phyloP scores from a whole-genome alignment of 1,140 invertebrate genomes.

The Calycopis cecrops region DNA sequence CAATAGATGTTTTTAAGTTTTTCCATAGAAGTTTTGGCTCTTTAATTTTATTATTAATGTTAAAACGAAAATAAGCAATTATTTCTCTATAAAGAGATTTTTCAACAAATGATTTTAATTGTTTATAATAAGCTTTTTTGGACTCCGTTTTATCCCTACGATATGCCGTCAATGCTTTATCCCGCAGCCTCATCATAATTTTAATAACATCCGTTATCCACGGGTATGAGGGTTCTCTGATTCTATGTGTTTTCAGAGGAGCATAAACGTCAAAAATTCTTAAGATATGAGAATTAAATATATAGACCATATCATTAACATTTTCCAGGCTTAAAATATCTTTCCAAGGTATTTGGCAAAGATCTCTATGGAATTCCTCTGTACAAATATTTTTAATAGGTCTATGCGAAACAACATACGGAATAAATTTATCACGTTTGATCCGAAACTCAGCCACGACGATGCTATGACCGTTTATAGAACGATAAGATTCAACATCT shows the following conservation, averaged over 20 bases:
- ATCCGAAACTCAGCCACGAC: background rate
- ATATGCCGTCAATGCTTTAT: constrained; percentile 17
- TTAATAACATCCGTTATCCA: constrained; percentile 25
- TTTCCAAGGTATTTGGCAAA: constrained; percentile 1
- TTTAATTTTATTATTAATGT: constrained; percentile 1
- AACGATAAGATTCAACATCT: background rate
- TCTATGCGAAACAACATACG: background rate
- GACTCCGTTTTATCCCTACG: constrained; percentile 10
- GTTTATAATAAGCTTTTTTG: constrained; percentile 21
- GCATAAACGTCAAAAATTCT: constrained; percentile 7
- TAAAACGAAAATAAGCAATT: constrained; percentile 20
- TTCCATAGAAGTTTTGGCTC: background rate
- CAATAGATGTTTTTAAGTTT: background rate
- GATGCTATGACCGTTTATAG: background rate
- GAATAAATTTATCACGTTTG: background rate
- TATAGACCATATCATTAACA: background rate
- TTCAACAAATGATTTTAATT: constrained; percentile 17
- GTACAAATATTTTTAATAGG: constrained; percentile 1
- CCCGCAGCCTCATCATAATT: constrained; percentile 22
- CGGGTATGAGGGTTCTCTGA: constrained; percentile 17
- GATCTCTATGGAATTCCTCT: background rate
- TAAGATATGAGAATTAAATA: background rate
- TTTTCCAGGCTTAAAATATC: background rate
- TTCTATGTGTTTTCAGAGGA: constrained; percentile 7
- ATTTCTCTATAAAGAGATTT: constrained; percentile 18